Evolutionary conservation across 2,113 vertebrate species (phyloP).

Genomic region (Oreotrochilus melanogaster): DNA sequence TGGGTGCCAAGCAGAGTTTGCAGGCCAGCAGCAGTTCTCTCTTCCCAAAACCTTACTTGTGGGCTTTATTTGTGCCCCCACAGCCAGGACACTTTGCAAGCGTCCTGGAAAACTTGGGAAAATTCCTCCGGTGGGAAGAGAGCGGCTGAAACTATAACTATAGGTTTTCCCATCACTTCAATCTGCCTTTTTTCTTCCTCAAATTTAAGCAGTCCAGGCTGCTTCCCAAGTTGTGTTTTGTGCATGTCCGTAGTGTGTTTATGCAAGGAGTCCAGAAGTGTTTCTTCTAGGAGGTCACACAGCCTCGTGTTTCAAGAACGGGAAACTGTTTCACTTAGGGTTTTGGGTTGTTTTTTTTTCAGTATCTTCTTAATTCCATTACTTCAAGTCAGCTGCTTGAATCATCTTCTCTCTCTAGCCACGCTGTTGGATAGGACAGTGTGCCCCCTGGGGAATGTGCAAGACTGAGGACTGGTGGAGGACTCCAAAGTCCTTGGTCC

Average conservation of each 20-base stretch:
- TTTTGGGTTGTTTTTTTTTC: background rate
- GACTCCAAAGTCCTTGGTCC: background rate
- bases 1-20: background rate
- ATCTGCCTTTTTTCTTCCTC: background rate
- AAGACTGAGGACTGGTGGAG: background rate
- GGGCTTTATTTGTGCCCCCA: background rate
- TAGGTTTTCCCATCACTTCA: background rate
- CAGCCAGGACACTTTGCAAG: background rate
- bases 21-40: background rate
- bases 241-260: background rate
- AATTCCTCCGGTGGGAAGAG: background rate
- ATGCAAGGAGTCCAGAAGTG: background rate
- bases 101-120: background rate
- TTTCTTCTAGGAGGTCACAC: slow-evolving; percentile 11
- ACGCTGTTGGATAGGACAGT: background rate
- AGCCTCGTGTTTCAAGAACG: background rate
- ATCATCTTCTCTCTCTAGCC: background rate
- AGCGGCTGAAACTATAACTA: background rate
- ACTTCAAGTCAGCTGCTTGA: slow-evolving; percentile 22
- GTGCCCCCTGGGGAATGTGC: background rate
- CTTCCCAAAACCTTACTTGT: background rate
- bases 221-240: background rate
- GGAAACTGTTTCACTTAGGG: slow-evolving; percentile 15
- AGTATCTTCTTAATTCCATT: slow-evolving; percentile 14
- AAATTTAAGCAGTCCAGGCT: background rate